These are phyloP conservation scores for Mythimna ferrago DNA, from an alignment of 2,888 invertebrate species.

Conservation along the genomic window DNA sequence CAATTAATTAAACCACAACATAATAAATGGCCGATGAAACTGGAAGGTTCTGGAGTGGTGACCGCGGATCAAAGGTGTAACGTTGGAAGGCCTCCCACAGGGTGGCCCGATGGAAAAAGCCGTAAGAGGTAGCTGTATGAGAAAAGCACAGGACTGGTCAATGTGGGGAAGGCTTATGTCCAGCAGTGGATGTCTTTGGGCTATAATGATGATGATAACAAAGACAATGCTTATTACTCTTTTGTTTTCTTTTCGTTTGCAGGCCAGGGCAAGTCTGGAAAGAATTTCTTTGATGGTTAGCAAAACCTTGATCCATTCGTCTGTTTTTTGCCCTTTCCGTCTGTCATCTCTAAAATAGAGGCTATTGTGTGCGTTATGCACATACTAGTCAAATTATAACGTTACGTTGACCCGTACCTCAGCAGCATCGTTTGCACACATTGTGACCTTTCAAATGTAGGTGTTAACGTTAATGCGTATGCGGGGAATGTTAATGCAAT, in stretches of 20 bases:
- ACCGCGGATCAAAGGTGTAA: background rate
- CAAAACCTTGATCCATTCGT: background rate
- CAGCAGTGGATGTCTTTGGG: background rate
- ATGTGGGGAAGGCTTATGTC: background rate
- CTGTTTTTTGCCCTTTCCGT: background rate
- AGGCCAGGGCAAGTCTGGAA: background rate
- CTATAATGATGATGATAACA: background rate
- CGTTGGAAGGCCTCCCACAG: background rate
- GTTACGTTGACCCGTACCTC: slow-evolving; percentile 27
- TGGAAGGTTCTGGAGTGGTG: background rate
- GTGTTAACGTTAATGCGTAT: slow-evolving; percentile 32
- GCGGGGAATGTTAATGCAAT: slow-evolving; percentile 30
- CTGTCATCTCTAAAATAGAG: background rate
- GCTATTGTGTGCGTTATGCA: background rate
- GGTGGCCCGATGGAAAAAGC: background rate
- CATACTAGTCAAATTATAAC: slow-evolving; percentile 25
- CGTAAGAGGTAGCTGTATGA: background rate
- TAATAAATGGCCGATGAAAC: background rate
- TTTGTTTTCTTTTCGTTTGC: background rate
- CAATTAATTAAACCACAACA: background rate
- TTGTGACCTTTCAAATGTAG: slow-evolving; percentile 26
- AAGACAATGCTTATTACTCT: background rate
- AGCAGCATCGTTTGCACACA: slow-evolving; percentile 29
- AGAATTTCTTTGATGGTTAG: background rate
- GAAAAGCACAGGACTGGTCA: background rate